phyloP scores from a whole-genome alignment of 2,797 vertebrate species.

The Fistularia tabacaria region DNA sequence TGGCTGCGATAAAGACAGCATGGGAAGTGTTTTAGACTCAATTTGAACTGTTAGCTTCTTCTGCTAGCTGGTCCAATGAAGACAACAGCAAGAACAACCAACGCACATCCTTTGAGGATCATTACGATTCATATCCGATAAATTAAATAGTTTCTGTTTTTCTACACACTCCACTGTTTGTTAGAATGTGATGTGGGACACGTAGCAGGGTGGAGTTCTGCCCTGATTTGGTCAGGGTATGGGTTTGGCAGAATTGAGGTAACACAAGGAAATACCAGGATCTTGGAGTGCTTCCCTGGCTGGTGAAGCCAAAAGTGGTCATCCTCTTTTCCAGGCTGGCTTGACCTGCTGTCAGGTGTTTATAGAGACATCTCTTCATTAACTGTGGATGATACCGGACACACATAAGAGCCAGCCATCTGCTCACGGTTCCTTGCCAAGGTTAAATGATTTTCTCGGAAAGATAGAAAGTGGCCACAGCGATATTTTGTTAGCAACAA shows the following conservation, averaged over 20 bases:
- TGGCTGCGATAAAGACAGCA: too few relatives aligned
- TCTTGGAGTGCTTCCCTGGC: slow-evolving; percentile 30
- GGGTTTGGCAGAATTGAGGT: background rate
- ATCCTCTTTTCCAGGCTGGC: slow-evolving; percentile 42
- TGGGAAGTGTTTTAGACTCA: too few relatives aligned
- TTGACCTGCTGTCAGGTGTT: slow-evolving; percentile 72
- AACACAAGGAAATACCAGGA: slow-evolving; percentile 8
- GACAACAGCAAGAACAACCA: too few relatives aligned
- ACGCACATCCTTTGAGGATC: too few relatives aligned
- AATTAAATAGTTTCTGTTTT: too few relatives aligned
- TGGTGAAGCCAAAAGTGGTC: slow-evolving; percentile 34
- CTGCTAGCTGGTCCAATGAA: too few relatives aligned
- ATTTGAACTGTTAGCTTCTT: too few relatives aligned
- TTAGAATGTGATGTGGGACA: too few relatives aligned
- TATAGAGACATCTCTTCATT: slow-evolving; percentile 79
- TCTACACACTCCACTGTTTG: too few relatives aligned
- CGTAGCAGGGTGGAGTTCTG: background rate
- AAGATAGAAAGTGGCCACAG: slow-evolving; percentile 24
- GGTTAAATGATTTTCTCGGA: slow-evolving; percentile 68
- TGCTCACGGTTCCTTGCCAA: slow-evolving; percentile 70
- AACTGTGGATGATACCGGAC: slow-evolving; percentile 62
- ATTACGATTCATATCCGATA: too few relatives aligned
- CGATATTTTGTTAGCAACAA: slow-evolving; percentile 33
- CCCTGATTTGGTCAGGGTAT: background rate
- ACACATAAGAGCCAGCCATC: slow-evolving; percentile 73